Evolutionary conservation across 2,888 invertebrate species (phyloP), one percentile per base, ranked within the genome.

Genomic region (Dichetophora obliterata): DNA sequence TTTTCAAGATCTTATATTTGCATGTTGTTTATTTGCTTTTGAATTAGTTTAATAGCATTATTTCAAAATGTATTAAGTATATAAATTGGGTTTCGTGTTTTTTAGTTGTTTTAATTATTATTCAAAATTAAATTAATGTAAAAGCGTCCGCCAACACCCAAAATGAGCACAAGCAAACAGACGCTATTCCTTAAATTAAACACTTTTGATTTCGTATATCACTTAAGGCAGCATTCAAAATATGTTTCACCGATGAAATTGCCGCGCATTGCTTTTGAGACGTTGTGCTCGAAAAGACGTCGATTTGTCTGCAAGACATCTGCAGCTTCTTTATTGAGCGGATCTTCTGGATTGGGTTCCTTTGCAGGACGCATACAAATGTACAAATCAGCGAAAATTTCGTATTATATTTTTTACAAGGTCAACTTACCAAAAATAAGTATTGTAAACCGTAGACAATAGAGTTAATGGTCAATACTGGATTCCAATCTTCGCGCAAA

Each of bases 301-400:
- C 97, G 92, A 90, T 98, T 98, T 88, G 94, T 96, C 88, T 98
- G 97, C 81, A 99, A 92, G 78, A 98, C 97, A 89, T 98, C 98
- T 3, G 99, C 98, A 16, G 98, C 98, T 90, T 99, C 98, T 91
- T 98, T 98, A 90, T 99, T 99, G 83, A 99, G 90, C 11, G 98
- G 99, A 91, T 99, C 99, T 90, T 99, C 98, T 2, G 98, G 98
- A 90, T 99, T 99, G 68, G 98, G 99, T 91, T 99, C 99, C 97
- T 97, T 85, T 9, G 52, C 65, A 77, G 1, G 57, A 57, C 4
- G 48, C 5, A 9, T 11, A 16, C 63, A 48, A 57, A 27, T 68
- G 50, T 66, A 14, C 27, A 24, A 59, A 37, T 27, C 31, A 57
- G 4, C 48, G 2, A 24, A 37, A 52, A 54, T 19, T 19, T n/a